Conservation (phyloP, 2,797 vertebrate species). For the Thripadectes ignobilis region DNA sequence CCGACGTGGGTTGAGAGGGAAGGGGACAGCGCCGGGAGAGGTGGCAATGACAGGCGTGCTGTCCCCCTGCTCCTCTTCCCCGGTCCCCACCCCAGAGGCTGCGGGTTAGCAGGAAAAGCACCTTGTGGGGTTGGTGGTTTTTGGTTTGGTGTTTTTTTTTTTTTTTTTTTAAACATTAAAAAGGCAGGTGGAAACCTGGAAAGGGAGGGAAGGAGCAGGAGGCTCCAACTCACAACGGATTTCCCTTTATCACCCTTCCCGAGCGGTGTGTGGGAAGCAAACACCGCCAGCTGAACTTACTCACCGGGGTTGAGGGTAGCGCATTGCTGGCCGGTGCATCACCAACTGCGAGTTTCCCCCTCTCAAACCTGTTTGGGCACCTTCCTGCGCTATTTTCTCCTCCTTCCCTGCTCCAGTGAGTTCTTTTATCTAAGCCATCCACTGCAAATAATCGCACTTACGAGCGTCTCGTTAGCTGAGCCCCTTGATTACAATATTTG, state of each 20-base stretch:
- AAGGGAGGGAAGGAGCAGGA: not conserved
- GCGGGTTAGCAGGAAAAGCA: not conserved
- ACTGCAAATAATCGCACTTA: slow-evolving; percentile 61
- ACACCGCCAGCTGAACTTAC: not conserved
- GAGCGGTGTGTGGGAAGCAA: not conserved
- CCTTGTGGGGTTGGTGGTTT: accelerated
- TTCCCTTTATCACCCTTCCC: not conserved
- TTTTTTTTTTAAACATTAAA: not conserved
- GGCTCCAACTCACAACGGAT: not conserved
- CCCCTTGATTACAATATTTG: slow-evolving; percentile 52
- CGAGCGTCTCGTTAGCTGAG: slow-evolving; percentile 13
- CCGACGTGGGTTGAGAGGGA: not conserved
- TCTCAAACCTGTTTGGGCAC: slow-evolving; percentile 62
- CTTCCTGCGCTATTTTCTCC: slow-evolving; percentile 44
- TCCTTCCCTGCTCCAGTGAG: slow-evolving; percentile 51
- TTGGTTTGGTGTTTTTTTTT: no score
- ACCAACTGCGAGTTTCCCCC: not conserved
- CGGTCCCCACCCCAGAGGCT: accelerated
- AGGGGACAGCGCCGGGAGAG: not conserved
- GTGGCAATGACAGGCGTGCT: not conserved
- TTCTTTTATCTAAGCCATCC: slow-evolving; percentile 65
- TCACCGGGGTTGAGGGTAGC: not conserved
- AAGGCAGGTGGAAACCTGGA: not conserved
- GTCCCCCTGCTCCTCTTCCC: not conserved
- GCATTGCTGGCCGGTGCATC: slow-evolving; percentile 40